phyloP scores from a whole-genome alignment of 2,888 invertebrate genomes.

The Drosophila recens region DNA sequence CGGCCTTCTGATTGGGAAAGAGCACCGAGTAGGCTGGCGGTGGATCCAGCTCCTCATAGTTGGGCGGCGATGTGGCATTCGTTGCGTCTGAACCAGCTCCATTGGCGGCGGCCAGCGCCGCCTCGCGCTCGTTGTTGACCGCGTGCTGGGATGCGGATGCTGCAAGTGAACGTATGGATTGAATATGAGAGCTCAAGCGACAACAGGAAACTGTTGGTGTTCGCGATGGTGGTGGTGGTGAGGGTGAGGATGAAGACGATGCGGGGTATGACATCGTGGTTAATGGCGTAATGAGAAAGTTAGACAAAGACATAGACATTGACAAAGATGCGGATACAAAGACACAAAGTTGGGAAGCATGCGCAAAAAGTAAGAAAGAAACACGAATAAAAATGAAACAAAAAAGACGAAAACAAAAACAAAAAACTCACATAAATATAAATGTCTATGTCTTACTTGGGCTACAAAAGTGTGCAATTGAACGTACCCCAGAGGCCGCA shows the following conservation, averaged over 20 bases:
- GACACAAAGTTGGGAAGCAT: slow-evolving; percentile 39
- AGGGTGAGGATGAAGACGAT: background rate
- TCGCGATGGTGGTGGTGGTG: slow-evolving; percentile 53
- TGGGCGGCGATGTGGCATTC: slow-evolving; percentile 85
- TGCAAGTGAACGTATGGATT: slow-evolving; percentile 83
- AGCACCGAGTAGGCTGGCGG: slow-evolving; percentile 89
- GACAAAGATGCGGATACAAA: slow-evolving; percentile 15
- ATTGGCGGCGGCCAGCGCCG: slow-evolving; percentile 79
- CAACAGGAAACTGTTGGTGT: slow-evolving; percentile 76
- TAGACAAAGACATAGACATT: slow-evolving; percentile 49
- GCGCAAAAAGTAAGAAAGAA: slow-evolving; percentile 15
- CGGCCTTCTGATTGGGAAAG: slow-evolving; percentile 87
- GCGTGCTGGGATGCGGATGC: slow-evolving; percentile 84
- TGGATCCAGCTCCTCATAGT: slow-evolving; percentile 88
- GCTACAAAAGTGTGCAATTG: slow-evolving; percentile 63
- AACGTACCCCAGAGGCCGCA: slow-evolving; percentile 89
- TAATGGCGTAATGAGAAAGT: slow-evolving; percentile 37
- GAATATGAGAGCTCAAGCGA: slow-evolving; percentile 82
- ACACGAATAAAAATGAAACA: slow-evolving; percentile 3
- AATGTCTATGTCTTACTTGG: slow-evolving; percentile 67
- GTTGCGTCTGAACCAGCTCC: slow-evolving; percentile 72
- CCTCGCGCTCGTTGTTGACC: slow-evolving; percentile 83
- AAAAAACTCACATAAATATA: slow-evolving; percentile 54
- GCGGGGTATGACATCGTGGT: slow-evolving; percentile 3
- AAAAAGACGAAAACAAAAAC: slow-evolving; percentile 19